A percentile compares a stretch with the other conserved stretches of the same genome.
phyloP scores from a whole-genome alignment of 2,113 vertebrate species.

The Melospiza melodia region DNA sequence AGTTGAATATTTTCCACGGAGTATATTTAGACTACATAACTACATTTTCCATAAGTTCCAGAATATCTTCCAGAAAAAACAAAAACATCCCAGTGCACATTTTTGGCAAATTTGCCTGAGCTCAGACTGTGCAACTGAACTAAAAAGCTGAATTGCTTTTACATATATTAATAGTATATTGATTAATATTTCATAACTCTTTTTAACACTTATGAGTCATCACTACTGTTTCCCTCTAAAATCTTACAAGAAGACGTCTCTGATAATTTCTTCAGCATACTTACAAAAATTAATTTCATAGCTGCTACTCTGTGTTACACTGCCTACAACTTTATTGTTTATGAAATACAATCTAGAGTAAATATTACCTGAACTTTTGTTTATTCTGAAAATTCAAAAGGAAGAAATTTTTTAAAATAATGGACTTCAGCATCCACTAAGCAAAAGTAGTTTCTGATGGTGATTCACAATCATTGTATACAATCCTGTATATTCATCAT shows the following conservation, averaged over 20 bases:
- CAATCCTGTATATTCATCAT: background rate
- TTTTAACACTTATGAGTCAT: background rate
- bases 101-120: conserved; percentile 67
- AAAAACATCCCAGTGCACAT: conserved; percentile 65
- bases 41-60: conserved; percentile 71
- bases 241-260: background rate
- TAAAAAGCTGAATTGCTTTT: conserved; percentile 42
- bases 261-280: background rate
- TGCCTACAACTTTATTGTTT: background rate
- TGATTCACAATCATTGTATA: background rate
- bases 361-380: background rate
- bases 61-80: conserved; percentile 66
- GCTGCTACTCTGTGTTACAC: background rate
- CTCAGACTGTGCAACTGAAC: conserved; percentile 28
- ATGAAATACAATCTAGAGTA: background rate
- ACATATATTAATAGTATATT: conserved; percentile 7
- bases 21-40: conserved; percentile 57
- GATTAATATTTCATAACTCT: background rate
- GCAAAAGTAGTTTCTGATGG: background rate
- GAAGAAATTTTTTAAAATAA: background rate
- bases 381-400: background rate
- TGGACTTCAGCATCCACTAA: background rate
- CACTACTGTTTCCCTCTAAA: background rate
- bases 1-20: conserved; percentile 58
- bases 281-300: background rate